These are phyloP conservation scores for Centropus bengalensis DNA, from an alignment of 2,113 vertebrate species.

Conservation along the genomic window DNA sequence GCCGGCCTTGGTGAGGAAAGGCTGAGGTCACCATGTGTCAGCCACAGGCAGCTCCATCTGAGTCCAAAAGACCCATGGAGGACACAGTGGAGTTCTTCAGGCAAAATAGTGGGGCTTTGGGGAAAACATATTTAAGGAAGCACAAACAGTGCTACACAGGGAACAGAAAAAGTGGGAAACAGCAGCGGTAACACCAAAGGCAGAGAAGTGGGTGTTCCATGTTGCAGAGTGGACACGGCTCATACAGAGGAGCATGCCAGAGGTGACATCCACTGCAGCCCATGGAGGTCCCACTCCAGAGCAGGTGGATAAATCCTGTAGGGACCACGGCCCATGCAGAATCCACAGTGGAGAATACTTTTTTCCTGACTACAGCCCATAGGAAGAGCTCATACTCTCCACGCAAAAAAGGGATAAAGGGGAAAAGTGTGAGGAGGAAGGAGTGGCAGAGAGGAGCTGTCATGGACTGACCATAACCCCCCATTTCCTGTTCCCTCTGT, in stretches of 20 bases:
- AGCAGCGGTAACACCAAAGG: neutral
- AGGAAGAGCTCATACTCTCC: neutral
- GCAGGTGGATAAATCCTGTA: neutral
- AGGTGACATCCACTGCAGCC: neutral
- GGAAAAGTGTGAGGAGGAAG: neutral
- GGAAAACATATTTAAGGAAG: neutral
- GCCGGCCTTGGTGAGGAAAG: neutral
- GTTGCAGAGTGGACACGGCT: neutral
- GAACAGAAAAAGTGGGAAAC: neutral
- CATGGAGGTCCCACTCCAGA: neutral
- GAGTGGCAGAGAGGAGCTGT: neutral
- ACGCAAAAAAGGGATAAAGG: neutral
- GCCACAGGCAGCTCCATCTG: neutral
- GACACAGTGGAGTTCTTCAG: neutral
- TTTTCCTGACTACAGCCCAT: neutral
- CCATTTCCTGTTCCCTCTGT: neutral
- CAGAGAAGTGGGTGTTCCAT: neutral
- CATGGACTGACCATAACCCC: neutral
- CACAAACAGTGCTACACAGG: neutral
- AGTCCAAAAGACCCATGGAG: neutral
- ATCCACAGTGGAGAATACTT: neutral
- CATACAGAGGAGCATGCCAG: accelerated
- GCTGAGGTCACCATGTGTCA: neutral
- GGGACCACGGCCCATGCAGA: accelerated
- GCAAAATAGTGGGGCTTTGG: neutral